These are phyloP conservation scores for Drosophila rufa DNA, from an alignment of 1,140 invertebrate species.

Conservation along the genomic window DNA sequence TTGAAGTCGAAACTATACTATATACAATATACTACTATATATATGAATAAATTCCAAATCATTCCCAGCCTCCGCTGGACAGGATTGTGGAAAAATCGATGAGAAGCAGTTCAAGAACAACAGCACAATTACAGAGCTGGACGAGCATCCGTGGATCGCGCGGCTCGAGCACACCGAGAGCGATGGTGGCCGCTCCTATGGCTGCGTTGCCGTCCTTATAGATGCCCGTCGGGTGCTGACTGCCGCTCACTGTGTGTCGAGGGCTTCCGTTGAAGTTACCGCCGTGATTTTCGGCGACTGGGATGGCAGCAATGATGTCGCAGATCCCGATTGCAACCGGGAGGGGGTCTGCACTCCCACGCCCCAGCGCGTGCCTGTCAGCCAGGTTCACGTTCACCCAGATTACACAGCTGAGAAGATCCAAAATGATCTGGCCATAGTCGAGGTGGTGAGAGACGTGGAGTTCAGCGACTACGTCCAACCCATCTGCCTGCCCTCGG, in stretches of 20 bases:
- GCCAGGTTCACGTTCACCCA: slow-evolving; percentile 3
- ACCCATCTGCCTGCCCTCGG: slow-evolving; percentile 33
- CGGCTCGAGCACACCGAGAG: neutral
- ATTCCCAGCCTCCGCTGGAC: neutral
- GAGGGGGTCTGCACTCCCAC: slow-evolving; percentile 1
- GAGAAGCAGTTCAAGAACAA: slow-evolving; percentile 21
- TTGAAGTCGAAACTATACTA: neutral
- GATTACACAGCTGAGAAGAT: neutral
- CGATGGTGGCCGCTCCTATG: neutral
- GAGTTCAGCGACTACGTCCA: slow-evolving; percentile 20
- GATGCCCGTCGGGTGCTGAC: slow-evolving; percentile 19
- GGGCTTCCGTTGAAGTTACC: neutral
- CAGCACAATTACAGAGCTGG: neutral
- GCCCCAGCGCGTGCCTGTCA: neutral
- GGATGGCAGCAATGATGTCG: neutral
- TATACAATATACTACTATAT: too few relatives aligned
- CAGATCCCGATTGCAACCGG: slow-evolving; percentile 10
- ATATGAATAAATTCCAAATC: too few relatives aligned
- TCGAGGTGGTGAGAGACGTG: slow-evolving; percentile 1
- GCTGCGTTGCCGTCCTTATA: slow-evolving; percentile 21
- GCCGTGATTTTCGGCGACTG: slow-evolving; percentile 29
- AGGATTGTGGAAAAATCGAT: slow-evolving; percentile 28
- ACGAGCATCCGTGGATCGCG: slow-evolving; percentile 33
- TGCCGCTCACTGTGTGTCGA: slow-evolving; percentile 12
- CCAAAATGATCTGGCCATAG: slow-evolving; percentile 22